Evolutionary conservation across 1,140 invertebrate genomes (phyloP), one percentile per base, ranked within the genome.

Genomic region (Chelonus insularis): DNA sequence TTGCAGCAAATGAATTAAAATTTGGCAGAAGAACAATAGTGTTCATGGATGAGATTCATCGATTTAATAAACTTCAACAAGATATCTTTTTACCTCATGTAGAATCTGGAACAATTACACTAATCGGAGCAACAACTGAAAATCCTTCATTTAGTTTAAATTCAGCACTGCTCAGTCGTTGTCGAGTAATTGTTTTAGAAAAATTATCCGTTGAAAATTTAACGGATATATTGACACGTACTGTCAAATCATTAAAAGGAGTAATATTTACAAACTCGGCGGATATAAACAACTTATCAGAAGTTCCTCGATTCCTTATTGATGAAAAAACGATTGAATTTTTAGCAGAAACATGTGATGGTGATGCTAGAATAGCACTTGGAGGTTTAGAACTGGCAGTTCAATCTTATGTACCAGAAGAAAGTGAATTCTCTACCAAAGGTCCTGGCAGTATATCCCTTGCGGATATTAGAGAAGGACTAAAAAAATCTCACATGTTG

Each of bases 41-140:
- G 9, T 94, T 95, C 72, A 88, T 95, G 85, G 93, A 95, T 84
- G 92, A 95, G 80, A 92, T 95, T 69, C 93, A 94, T 75, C 84
- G 92, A 32, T 95, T 95, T 67, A 94, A 93, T 76, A 94, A 94
- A 81, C 75, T 86, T 48, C 91, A 92, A 67, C 83, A 86, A 69
- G 92, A 95, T 74, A 86, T 86, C 52, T 91, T 94, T 77, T 72
- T 94, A 45, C 86, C 90, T 9, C 87, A 91, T 77, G 87, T 94
- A 20, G 93, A 94, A 78, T 87, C 86, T 73, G 92, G 93, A 0
- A 89, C 86, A 5, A 88, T 95, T n/a, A 89, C 84, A 23, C 74
- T 95, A 45, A 86, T 95, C 59, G 93, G 92, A 34, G 92, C 93
- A 0, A 95, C 93, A 1, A 95, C 93, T 51, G 92, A 95, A 78